Conservation (phyloP, 2,888 invertebrate species). For the Perizoma flavofasciatum region DNA sequence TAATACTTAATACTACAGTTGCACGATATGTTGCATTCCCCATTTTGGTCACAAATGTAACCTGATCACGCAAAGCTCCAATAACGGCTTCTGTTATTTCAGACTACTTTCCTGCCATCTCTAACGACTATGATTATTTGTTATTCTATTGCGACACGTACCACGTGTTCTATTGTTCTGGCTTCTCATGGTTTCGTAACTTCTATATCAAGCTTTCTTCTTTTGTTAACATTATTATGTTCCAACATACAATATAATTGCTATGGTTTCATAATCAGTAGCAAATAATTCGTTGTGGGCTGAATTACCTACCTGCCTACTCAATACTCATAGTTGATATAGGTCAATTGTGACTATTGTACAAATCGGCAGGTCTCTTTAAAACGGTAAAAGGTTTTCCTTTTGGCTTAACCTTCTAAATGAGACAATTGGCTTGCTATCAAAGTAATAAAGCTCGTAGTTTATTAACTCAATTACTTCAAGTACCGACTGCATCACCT, state of each 20-base stretch:
- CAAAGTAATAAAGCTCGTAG: constrained; percentile 19
- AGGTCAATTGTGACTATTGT: constrained; percentile 41
- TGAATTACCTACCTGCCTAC: constrained; percentile 21
- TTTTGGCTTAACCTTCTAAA: constrained; percentile 24
- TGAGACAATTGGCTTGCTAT: constrained; percentile 23
- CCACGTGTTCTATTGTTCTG: constrained; percentile 64
- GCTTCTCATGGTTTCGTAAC: constrained; percentile 47
- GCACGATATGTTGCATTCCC: constrained; percentile 47
- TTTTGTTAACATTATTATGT: constrained; percentile 40
- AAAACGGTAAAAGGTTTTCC: constrained; percentile 16
- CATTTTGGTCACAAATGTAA: constrained; percentile 47
- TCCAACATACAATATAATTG: constrained; percentile 25
- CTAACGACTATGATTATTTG: constrained; percentile 48
- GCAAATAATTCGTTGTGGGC: constrained; percentile 38
- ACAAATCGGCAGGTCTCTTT: constrained; percentile 32
- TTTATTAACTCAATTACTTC: constrained; percentile 34
- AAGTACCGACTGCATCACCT: constrained; percentile 29
- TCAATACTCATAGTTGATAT: constrained; percentile 37
- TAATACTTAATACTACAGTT: constrained; percentile 41
- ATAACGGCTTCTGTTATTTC: constrained; percentile 66
- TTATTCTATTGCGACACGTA: constrained; percentile 54
- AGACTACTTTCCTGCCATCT: constrained; percentile 50
- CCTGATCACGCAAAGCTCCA: constrained; percentile 58
- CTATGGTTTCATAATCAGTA: constrained; percentile 39
- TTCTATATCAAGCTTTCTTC: constrained; percentile 43